A percentile compares a stretch with the other conserved stretches of the same genome.
Conservation (phyloP, 1,140 invertebrate species). For the Zaprionus africanus region DNA sequence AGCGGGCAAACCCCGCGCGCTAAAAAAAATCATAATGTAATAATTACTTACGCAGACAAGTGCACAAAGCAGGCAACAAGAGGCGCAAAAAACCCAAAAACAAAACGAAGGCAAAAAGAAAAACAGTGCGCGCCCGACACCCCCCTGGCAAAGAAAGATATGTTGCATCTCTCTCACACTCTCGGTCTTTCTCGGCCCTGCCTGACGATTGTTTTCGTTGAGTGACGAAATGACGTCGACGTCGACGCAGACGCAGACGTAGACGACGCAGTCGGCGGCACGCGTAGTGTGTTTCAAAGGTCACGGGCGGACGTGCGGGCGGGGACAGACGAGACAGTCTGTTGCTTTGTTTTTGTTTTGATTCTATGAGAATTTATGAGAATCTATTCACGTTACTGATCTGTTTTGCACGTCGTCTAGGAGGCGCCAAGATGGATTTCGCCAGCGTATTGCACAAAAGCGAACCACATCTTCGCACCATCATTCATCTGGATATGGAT, state of each 20-base stretch:
- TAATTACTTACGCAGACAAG: conserved; percentile 41
- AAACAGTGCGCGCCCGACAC: conserved; percentile 23
- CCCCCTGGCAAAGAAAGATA: conserved; percentile 6
- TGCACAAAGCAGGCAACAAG: conserved; percentile 21
- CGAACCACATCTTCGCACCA: conserved; percentile 84
- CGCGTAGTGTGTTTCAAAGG: conserved; percentile 39
- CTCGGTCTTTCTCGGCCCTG: conserved; percentile 9
- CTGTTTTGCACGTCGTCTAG: conserved; percentile 9
- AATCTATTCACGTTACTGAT: background rate
- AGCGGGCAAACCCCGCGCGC: conserved; percentile 31
- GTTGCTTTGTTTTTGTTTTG: conserved; percentile 22
- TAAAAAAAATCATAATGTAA: conserved; percentile 43
- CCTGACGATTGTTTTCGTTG: conserved; percentile 26
- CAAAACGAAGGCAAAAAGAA: background rate
- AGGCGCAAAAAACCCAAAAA: conserved; percentile 5
- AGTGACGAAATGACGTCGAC: conserved; percentile 55
- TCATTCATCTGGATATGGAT: conserved; percentile 91
- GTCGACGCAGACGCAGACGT: background rate
- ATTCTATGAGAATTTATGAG: conserved; percentile 22
- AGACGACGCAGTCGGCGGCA: conserved; percentile 14
- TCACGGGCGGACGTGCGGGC: conserved; percentile 28
- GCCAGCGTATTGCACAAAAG: conserved; percentile 70
- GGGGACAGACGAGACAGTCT: background rate
- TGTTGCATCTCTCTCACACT: conserved; percentile 16
- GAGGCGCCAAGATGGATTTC: conserved; percentile 73